These are phyloP conservation scores for Drosophila sp. DNA, from an alignment of 1,140 invertebrate genomes.

Conservation along the genomic window DNA sequence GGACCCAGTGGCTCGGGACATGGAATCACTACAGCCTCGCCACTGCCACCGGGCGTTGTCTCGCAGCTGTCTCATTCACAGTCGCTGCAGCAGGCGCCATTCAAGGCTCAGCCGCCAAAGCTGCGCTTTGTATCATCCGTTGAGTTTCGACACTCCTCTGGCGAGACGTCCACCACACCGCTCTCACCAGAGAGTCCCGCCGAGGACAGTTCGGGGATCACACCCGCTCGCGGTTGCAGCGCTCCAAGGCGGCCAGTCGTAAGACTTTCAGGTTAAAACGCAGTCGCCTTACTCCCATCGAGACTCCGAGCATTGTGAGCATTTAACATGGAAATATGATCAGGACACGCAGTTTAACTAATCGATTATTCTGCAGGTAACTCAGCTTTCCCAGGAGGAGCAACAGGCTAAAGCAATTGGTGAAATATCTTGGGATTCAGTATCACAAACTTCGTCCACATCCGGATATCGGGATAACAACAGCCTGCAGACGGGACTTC, in stretches of 20 bases:
- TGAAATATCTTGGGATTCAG: conserved; percentile 91
- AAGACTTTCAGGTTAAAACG: conserved; percentile 96
- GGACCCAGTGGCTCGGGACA: conserved; percentile 62
- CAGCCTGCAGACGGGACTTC: conserved; percentile 86
- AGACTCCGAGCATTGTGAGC: conserved; percentile 83
- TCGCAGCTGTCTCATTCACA: conserved; percentile 83
- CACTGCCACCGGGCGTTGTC: conserved; percentile 54
- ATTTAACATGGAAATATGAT: too few species aligned
- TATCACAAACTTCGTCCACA: conserved; percentile 91
- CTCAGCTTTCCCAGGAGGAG: conserved; percentile 73
- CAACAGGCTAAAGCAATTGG: conserved; percentile 79
- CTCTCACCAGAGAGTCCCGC: conserved; percentile 90
- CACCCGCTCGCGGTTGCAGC: conserved; percentile 90
- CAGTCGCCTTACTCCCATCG: conserved; percentile 86
- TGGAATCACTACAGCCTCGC: conserved; percentile 58
- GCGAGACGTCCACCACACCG: conserved; percentile 90
- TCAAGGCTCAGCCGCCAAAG: conserved; percentile 87
- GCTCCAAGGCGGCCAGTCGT: conserved; percentile 96
- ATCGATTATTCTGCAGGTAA: conserved; percentile 50
- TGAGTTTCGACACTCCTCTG: conserved; percentile 85
- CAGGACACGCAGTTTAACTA: conserved; percentile 66
- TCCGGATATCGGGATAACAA: conserved; percentile 90
- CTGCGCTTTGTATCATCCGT: conserved; percentile 90
- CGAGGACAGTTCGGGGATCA: conserved; percentile 89
- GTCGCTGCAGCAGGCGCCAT: conserved; percentile 80